Evolutionary conservation across 2,797 vertebrate genomes (phyloP), one percentile per base, ranked within the genome.

Genomic region (Neosilurus mollespiculum): DNA sequence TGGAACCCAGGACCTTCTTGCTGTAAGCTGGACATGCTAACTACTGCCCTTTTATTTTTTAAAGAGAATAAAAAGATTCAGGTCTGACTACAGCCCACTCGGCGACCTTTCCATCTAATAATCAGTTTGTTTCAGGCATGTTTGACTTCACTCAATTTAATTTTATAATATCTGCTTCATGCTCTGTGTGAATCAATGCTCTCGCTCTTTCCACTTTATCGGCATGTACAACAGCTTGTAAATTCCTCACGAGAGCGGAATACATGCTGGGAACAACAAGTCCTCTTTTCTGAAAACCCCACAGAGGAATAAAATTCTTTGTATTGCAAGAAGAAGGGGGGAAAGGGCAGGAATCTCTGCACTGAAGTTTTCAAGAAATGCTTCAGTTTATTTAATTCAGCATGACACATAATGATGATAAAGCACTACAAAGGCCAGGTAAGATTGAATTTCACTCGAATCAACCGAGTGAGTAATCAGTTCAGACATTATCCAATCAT

Each of bases 201-300:
- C 62, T 58, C 34, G 9, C 64, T 53, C 53, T 34, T 77, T 85
- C 79, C 79, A 53, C 83, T 81, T 84, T 81, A 81, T 84, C 72
- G 43, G 56, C 56, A 12, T 80, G 71, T 81, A 85, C 79, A 66
- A 61, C 83, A 77, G 83, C 79, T 59, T 85, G 79, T 81, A 77
- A 69, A 37, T 81, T 72, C 26, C 83, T 85, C 83, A 69, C 43
- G 72, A 85, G 83, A 70, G 26, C 56, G 3, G 79, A 73, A 69
- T 70, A 80, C 83, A 85, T 81, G 83, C 83, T 77, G 79, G 24
- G 79, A 81, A 85, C 72, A 81, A 81, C 62, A 77, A 69, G 30
- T 77, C 64, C 54, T 70, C 71, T 54, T 81, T 69, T 81, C 64
- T 58, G 18, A 77, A 85, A 61, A 81, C 78, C 79, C 64, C 56